Conservation (phyloP, 2,797 vertebrate species). For the Microhierax caerulescens region DNA sequence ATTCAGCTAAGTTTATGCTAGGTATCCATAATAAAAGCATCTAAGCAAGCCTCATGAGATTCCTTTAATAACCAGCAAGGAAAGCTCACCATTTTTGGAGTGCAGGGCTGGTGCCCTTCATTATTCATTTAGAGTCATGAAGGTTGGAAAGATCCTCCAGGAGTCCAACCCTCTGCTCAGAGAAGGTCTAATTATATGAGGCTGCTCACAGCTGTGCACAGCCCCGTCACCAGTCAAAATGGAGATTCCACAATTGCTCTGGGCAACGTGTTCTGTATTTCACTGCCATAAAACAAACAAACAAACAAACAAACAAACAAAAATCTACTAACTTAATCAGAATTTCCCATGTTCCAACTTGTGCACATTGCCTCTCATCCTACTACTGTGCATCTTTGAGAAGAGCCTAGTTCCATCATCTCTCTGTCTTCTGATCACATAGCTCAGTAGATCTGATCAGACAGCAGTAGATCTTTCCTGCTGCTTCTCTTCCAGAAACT, state of each 20-base stretch:
- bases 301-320: too few species aligned
- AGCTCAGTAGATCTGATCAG: too few species aligned
- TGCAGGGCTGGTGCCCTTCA: background rate
- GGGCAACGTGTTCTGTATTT: background rate
- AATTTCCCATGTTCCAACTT: background rate
- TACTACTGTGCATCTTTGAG: background rate
- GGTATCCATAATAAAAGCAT: background rate
- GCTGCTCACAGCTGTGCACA: background rate
- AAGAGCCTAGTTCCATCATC: background rate
- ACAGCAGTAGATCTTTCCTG: background rate
- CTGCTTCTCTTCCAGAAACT: background rate
- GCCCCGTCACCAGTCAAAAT: background rate
- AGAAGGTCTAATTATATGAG: background rate
- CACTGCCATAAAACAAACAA: background rate
- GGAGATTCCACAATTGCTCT: fast-evolving
- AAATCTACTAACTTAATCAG: background rate
- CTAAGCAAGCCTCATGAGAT: background rate
- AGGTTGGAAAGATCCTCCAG: background rate
- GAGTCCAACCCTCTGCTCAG: background rate
- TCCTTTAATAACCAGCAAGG: background rate
- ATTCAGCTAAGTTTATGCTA: background rate
- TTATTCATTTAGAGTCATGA: background rate
- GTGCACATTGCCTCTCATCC: background rate
- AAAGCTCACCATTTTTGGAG: background rate
- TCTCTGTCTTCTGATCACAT: background rate